Conservation (phyloP, 2,113 vertebrate genomes). For the Apeltes quadracus region DNA sequence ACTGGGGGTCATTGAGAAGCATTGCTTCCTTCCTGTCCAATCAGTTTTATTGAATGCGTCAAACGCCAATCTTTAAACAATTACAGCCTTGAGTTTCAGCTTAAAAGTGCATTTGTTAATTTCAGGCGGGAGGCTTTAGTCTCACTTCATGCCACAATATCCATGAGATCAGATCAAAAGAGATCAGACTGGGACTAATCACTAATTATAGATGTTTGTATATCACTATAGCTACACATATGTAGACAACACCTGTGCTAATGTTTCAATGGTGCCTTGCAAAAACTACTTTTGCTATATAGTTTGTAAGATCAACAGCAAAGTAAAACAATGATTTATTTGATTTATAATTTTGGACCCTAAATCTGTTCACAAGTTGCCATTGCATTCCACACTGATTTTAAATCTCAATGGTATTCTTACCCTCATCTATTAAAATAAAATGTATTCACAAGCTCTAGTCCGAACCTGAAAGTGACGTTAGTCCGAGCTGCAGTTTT, state of each 20-base stretch:
- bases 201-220: neutral
- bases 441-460: neutral
- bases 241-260: no score
- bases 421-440: neutral
- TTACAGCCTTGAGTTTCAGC: constrained; percentile 62
- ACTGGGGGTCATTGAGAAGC: constrained; percentile 52
- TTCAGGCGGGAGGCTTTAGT: constrained; percentile 25
- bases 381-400: neutral
- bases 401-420: neutral
- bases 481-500: neutral
- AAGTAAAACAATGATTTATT: no score
- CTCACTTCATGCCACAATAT: neutral
- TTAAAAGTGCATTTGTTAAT: constrained; percentile 38
- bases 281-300: neutral
- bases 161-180: neutral
- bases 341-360: no score
- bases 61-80: constrained; percentile 66
- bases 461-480: neutral
- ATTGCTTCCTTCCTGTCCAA: constrained; percentile 69
- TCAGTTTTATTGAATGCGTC: constrained; percentile 54
- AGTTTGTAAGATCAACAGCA: neutral
- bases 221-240: neutral
- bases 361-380: neutral
- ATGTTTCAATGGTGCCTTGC: neutral
- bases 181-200: neutral